Evolutionary conservation across 2,888 invertebrate species (phyloP).

Genomic region (Pseudanteris insignis): DNA sequence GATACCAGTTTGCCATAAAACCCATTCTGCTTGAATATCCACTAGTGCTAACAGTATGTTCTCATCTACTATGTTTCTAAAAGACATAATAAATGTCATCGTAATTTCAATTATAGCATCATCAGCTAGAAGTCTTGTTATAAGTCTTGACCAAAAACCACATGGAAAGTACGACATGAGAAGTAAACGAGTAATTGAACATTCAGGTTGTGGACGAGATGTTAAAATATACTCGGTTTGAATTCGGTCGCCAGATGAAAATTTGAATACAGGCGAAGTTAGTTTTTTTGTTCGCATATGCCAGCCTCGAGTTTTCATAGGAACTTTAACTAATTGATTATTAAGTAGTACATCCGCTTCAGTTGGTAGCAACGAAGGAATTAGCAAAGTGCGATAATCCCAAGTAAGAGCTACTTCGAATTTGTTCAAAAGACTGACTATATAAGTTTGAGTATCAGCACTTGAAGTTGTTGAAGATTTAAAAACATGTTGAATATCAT

Average conservation of each 20-base stretch:
- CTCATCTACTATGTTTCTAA: slow-evolving; percentile 76
- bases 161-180: slow-evolving; percentile 96
- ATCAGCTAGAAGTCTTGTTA: slow-evolving; percentile 91
- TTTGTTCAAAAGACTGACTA: slow-evolving; percentile 91
- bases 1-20: slow-evolving; percentile 92
- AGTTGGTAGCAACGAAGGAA: slow-evolving; percentile 88
- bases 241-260: slow-evolving; percentile 48
- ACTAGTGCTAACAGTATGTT: slow-evolving; percentile 71
- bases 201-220: slow-evolving; percentile 69
- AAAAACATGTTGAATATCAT: slow-evolving; percentile 91
- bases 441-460: slow-evolving; percentile 78
- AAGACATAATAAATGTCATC: slow-evolving; percentile 76
- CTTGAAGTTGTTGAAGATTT: slow-evolving; percentile 85
- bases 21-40: slow-evolving; percentile 85
- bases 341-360: slow-evolving; percentile 73
- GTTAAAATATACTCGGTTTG: slow-evolving; percentile 65
- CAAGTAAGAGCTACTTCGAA: slow-evolving; percentile 97
- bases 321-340: slow-evolving; percentile 67
- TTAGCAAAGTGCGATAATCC: slow-evolving; percentile 89
- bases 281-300: slow-evolving; percentile 72
- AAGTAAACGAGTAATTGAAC: slow-evolving; percentile 78
- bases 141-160: slow-evolving; percentile 96
- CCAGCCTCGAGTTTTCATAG: slow-evolving; percentile 76
- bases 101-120: slow-evolving; percentile 83
- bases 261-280: slow-evolving; percentile 65